A percentile compares a stretch with the other conserved stretches of the same genome.
These are phyloP conservation scores for Drosophila affinis DNA, from an alignment of 2,888 invertebrate genomes.

Conservation along the genomic window DNA sequence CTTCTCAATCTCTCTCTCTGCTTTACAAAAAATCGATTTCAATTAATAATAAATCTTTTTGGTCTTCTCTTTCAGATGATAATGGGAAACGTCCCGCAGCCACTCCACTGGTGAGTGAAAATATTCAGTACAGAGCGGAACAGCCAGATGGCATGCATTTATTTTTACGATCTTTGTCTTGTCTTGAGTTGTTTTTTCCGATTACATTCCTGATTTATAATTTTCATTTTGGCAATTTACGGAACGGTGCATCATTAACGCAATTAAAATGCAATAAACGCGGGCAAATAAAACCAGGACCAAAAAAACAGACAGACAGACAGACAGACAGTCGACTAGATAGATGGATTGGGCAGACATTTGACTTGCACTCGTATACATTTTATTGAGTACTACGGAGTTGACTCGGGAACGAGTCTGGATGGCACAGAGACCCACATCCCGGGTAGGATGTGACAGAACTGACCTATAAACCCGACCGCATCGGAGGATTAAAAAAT, in stretches of 20 bases:
- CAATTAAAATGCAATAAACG: constrained; percentile 79
- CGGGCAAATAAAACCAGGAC: constrained; percentile 22
- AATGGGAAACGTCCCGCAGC: neutral
- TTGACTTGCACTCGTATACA: constrained; percentile 62
- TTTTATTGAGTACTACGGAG: constrained; percentile 76
- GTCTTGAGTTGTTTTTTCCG: constrained; percentile 21
- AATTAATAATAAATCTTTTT: neutral
- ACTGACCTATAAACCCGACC: constrained; percentile 52
- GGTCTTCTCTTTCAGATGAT: constrained; percentile 12
- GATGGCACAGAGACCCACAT: constrained; percentile 67
- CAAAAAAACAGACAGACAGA: constrained; percentile 10
- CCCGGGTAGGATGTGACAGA: constrained; percentile 7
- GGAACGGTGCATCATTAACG: constrained; percentile 73
- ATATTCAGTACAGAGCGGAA: constrained; percentile 7
- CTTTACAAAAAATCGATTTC: neutral
- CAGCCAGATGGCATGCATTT: neutral
- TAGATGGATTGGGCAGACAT: constrained; percentile 23
- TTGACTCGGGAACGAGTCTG: constrained; percentile 47
- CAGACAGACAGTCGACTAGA: constrained; percentile 23
- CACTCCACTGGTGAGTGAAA: constrained; percentile 37
- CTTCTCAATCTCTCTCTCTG: neutral
- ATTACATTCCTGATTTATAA: constrained; percentile 60
- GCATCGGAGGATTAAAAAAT: constrained; percentile 75
- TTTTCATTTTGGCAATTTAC: constrained; percentile 65
- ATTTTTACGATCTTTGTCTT: constrained; percentile 25